These are phyloP conservation scores for Arctia plantaginis DNA, from an alignment of 2,888 invertebrate species.

Conservation along the genomic window DNA sequence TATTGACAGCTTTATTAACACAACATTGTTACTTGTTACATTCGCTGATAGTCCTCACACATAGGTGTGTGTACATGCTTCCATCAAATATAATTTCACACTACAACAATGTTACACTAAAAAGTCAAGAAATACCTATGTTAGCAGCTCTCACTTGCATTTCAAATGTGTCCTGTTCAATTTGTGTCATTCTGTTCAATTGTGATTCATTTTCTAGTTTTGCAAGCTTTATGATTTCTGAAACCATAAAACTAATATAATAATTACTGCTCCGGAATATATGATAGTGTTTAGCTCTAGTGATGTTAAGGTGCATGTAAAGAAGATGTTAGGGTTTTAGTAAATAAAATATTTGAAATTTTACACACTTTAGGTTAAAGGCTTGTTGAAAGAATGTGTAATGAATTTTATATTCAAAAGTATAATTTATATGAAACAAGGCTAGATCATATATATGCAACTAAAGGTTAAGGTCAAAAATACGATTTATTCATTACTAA, in stretches of 20 bases:
- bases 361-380: neutral
- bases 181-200: constrained; percentile 95
- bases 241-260: constrained; percentile 54
- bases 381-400: neutral
- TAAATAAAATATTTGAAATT: no score
- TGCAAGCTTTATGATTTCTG: constrained; percentile 95
- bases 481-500: neutral
- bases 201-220: constrained; percentile 97
- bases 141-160: constrained; percentile 99
- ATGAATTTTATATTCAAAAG: neutral
- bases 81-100: neutral
- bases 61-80: neutral
- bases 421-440: neutral
- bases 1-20: no score
- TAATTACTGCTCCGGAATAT: neutral
- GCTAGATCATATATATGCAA: neutral
- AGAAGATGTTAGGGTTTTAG: no score
- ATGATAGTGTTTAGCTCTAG: neutral
- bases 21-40: no score
- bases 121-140: constrained; percentile 85
- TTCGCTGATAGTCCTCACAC: no score
- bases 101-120: neutral
- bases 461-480: neutral
- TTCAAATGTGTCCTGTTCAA: constrained; percentile 98
- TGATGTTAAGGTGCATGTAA: no score